Percentiles rank a stretch among this genome's conserved stretches.
phyloP scores from a whole-genome alignment of 2,113 vertebrate genomes.

The Elephantulus edwardii region DNA sequence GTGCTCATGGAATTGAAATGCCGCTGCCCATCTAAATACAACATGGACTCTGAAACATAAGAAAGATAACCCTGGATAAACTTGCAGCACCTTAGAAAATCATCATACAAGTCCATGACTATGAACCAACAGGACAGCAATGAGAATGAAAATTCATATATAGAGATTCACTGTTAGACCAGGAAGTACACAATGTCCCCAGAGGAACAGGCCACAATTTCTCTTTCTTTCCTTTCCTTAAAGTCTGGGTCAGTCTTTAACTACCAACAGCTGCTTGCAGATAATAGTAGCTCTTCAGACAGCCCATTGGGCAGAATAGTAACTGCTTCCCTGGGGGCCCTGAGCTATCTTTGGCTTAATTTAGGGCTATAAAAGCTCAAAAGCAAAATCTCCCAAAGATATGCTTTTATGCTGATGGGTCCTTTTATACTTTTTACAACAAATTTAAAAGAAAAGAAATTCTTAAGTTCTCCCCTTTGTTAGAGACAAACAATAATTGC shows the following conservation, averaged over 20 bases:
- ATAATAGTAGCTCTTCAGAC: neutral
- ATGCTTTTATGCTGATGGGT: neutral
- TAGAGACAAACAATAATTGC: neutral
- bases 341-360: neutral
- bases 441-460: constrained; percentile 7
- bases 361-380: neutral
- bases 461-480: neutral
- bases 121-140: neutral
- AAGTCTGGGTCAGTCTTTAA: neutral
- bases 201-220: neutral
- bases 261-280: neutral
- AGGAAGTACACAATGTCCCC: neutral
- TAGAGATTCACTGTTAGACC: no score
- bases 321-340: neutral
- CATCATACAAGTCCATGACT: neutral
- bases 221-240: neutral
- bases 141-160: neutral
- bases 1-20: constrained; percentile 90
- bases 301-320: neutral
- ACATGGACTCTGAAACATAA: constrained; percentile 93
- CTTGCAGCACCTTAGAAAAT: neutral
- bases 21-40: constrained; percentile 96
- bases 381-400: constrained; percentile 5
- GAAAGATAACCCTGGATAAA: constrained; percentile 36
- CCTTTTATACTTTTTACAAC: neutral